Percentiles rank a stretch among this genome's conserved stretches.
Conservation (phyloP, 2,888 invertebrate genomes). For the Leuctra nigra region DNA sequence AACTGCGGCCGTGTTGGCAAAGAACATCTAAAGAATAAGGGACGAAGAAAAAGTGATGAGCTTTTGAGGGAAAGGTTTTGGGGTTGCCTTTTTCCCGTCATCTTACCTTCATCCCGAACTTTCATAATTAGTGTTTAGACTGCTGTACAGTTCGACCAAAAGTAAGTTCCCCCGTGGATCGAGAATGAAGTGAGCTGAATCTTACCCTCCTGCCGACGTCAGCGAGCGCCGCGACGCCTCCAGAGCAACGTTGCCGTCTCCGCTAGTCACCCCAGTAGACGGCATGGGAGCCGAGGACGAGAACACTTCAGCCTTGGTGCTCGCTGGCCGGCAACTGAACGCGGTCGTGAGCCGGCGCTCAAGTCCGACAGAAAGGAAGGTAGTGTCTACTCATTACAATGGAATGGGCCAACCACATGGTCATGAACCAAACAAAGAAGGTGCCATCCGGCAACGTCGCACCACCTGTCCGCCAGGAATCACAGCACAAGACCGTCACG, state of each 20-base stretch:
- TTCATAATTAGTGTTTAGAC: slow-evolving; percentile 12
- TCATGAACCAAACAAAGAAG: slow-evolving; percentile 4
- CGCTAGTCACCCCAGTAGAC: too few relatives aligned
- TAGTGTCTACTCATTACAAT: slow-evolving; percentile 14
- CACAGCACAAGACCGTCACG: neutral
- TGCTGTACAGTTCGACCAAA: slow-evolving; percentile 4
- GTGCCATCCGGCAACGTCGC: slow-evolving; percentile 3
- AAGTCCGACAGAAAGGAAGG: neutral
- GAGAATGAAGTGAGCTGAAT: neutral
- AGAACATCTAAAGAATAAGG: neutral
- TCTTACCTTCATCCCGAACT: too few relatives aligned
- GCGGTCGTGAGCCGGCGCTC: too few relatives aligned
- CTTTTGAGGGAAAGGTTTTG: neutral
- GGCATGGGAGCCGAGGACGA: too few relatives aligned
- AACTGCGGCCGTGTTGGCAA: neutral
- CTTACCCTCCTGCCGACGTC: neutral
- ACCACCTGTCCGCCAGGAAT: slow-evolving; percentile 9
- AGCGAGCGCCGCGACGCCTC: neutral
- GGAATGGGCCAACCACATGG: slow-evolving; percentile 11
- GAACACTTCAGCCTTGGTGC: too few relatives aligned
- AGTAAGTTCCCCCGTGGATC: neutral
- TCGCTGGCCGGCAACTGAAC: too few relatives aligned
- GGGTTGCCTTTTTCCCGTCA: neutral
- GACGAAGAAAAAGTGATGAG: neutral
- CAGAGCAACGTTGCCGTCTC: neutral